Conservation (phyloP, 1,140 invertebrate genomes). For the Sycobia sp. region DNA sequence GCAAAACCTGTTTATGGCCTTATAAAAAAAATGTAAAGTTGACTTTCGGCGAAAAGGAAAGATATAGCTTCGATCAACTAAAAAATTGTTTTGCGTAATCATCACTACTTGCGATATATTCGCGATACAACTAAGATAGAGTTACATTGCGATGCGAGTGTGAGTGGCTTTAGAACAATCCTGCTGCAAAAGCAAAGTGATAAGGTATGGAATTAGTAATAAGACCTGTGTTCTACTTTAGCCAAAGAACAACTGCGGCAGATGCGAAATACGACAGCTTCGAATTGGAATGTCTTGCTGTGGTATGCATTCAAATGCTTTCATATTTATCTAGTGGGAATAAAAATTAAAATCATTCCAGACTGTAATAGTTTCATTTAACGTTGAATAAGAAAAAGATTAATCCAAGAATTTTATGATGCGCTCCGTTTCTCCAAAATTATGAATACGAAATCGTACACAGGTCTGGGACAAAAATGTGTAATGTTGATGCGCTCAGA, state of each 20-base stretch:
- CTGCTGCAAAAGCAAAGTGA: not conserved
- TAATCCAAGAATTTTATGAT: constrained; percentile 45
- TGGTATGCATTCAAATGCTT: constrained; percentile 43
- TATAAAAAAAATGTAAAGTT: not conserved
- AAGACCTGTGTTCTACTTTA: not conserved
- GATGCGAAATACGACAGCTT: not conserved
- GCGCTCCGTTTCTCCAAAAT: constrained; percentile 43
- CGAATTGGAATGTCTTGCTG: constrained; percentile 51
- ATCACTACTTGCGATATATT: constrained; percentile 24
- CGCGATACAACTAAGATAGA: constrained; percentile 33
- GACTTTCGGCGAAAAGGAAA: not conserved
- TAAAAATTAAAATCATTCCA: constrained; percentile 45
- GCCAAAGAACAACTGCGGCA: not conserved
- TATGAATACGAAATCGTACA: constrained; percentile 47
- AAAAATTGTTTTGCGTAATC: constrained; percentile 5
- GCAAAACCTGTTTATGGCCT: not conserved
- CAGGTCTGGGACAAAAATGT: constrained; percentile 43
- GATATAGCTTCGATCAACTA: constrained; percentile 8
- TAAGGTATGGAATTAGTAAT: too few relatives aligned
- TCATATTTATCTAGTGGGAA: constrained; percentile 47
- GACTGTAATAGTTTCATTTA: constrained; percentile 47
- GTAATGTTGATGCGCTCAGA: constrained; percentile 49
- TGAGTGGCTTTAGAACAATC: not conserved
- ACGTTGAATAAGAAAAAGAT: constrained; percentile 46
- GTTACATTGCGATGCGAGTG: constrained; percentile 28